A percentile compares a stretch with the other conserved stretches of the same genome.
Conservation (phyloP, 2,113 vertebrate genomes). For the Tragulus kanchil region DNA sequence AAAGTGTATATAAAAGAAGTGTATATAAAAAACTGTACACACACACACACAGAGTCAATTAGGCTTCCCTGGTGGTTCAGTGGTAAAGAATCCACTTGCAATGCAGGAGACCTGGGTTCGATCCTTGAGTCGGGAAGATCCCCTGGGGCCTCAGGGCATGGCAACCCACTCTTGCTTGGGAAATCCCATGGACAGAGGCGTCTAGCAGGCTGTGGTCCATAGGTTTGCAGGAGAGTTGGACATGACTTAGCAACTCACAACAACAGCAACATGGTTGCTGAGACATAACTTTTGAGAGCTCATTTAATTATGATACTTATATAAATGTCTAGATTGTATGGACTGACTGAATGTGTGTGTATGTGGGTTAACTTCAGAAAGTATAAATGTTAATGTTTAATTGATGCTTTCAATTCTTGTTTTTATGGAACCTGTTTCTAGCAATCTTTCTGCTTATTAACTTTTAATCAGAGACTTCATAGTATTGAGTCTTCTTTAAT, state of each 20-base stretch:
- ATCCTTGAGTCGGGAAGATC: background rate
- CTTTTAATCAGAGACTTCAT: background rate
- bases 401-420: conserved; percentile 32
- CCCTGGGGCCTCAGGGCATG: background rate
- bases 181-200: background rate
- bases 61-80: background rate
- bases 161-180: background rate
- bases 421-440: background rate
- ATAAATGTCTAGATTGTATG: background rate
- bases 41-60: background rate
- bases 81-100: background rate
- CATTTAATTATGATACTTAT: background rate
- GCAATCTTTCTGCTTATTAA: background rate
- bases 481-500: background rate
- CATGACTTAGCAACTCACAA: background rate
- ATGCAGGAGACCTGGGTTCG: background rate
- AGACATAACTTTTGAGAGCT: conserved; percentile 14
- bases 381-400: conserved; percentile 19
- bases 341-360: background rate
- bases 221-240: background rate
- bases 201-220: background rate
- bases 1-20: background rate
- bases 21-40: too few species aligned
- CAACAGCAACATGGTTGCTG: background rate
- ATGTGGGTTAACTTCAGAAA: background rate